phyloP scores from a whole-genome alignment of 2,113 vertebrate genomes.

The Xenopus laevis region DNA sequence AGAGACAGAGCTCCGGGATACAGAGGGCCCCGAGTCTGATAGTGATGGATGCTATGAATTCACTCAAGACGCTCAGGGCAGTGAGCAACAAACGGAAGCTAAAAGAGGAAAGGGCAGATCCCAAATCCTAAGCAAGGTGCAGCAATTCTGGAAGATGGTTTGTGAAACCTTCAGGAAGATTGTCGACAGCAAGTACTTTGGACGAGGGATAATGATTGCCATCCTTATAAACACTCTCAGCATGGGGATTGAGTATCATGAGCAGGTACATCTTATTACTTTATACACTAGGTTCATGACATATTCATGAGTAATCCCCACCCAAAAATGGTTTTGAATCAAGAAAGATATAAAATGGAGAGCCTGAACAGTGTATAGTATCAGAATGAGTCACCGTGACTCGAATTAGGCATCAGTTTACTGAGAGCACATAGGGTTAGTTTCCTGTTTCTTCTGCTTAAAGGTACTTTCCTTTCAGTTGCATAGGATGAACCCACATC shows the following conservation, averaged over 20 bases:
- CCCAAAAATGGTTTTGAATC: too few species aligned
- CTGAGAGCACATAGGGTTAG: too few species aligned
- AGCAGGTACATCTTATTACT: constrained; percentile 73
- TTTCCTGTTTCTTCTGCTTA: too few species aligned
- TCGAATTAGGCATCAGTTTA: too few species aligned
- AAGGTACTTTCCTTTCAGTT: too few species aligned
- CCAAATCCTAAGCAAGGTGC: constrained; percentile 54
- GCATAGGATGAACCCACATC: too few species aligned
- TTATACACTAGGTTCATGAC: too few species aligned
- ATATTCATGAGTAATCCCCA: too few species aligned
- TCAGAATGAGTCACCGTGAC: too few species aligned
- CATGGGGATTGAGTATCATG: constrained; percentile 97
- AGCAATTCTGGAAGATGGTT: constrained; percentile 85
- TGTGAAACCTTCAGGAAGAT: constrained; percentile 93
- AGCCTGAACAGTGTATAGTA: too few species aligned
- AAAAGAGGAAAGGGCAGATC: constrained; percentile 59
- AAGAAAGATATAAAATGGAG: too few species aligned
- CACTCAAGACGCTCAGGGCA: constrained; percentile 81
- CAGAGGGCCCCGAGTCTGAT: constrained; percentile 79
- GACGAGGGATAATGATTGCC: constrained; percentile 95
- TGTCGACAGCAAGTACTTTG: constrained; percentile 98
- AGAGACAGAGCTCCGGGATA: constrained; percentile 71
- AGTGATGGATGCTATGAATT: constrained; percentile 89
- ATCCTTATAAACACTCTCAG: constrained; percentile 97
- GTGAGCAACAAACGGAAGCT: constrained; percentile 70